phyloP scores from a whole-genome alignment of 2,797 vertebrate species.

The Aplochiton taeniatus region DNA sequence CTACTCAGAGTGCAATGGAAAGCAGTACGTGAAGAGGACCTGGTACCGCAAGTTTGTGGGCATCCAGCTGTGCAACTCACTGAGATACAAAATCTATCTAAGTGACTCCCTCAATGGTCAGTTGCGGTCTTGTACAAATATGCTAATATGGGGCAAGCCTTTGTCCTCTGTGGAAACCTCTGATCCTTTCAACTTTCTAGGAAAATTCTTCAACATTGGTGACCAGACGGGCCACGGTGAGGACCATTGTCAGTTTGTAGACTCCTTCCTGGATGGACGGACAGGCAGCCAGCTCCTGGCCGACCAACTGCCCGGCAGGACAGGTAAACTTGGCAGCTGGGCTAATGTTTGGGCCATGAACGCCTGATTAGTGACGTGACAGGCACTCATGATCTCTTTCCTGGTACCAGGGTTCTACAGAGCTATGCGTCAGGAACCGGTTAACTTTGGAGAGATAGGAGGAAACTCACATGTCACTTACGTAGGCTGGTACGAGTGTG shows the following conservation, averaged over 20 bases:
- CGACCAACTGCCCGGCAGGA: conserved; percentile 83
- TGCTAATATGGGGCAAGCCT: not conserved
- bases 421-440: conserved; percentile 92
- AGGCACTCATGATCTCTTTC: conserved; percentile 16
- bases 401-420: conserved; percentile 86
- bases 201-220: conserved; percentile 96
- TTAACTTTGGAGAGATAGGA: conserved; percentile 91
- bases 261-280: conserved; percentile 94
- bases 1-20: conserved; percentile 93
- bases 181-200: conserved; percentile 66
- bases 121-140: conserved; percentile 9
- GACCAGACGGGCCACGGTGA: conserved; percentile 94
- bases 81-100: conserved; percentile 98
- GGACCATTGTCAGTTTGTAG: conserved; percentile 98
- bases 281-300: conserved; percentile 83
- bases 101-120: conserved; percentile 94
- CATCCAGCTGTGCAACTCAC: conserved; percentile 96
- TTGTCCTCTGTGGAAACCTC: no score
- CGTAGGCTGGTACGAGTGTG: conserved; percentile 96
- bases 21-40: conserved; percentile 92
- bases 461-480: conserved; percentile 90
- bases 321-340: conserved; percentile 69
- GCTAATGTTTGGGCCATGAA: not conserved
- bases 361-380: not conserved
- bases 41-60: conserved; percentile 99